A percentile compares a stretch with the other conserved stretches of the same genome.
Conservation (phyloP, 2,113 vertebrate genomes). For the Climacteris rufus region DNA sequence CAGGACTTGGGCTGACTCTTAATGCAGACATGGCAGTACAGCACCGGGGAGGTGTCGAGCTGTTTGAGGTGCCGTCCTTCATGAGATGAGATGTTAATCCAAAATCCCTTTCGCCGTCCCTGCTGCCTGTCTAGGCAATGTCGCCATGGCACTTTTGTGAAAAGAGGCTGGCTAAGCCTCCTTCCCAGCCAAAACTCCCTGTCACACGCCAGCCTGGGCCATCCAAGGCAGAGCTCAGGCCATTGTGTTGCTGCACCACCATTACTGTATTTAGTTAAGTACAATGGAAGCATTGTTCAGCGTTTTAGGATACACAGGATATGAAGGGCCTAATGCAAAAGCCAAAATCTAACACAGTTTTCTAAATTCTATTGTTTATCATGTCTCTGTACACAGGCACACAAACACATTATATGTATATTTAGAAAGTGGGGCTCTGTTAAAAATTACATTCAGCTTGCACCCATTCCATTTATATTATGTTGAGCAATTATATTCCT, state of each 20-base stretch:
- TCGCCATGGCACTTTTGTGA: neutral
- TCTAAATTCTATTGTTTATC: slow-evolving; percentile 57
- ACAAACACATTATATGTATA: slow-evolving; percentile 49
- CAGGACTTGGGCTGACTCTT: slow-evolving; percentile 32
- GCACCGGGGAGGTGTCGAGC: neutral
- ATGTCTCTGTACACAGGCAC: slow-evolving; percentile 1
- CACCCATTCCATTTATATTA: slow-evolving; percentile 40
- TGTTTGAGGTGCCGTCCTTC: slow-evolving; percentile 25
- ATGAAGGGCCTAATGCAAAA: slow-evolving; percentile 2
- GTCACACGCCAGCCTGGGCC: neutral
- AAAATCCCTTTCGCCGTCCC: slow-evolving; percentile 29
- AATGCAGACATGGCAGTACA: neutral
- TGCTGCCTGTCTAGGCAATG: slow-evolving; percentile 26
- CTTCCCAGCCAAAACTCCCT: neutral
- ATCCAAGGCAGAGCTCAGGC: neutral
- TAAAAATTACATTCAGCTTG: slow-evolving; percentile 49
- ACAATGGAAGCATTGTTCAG: slow-evolving; percentile 42
- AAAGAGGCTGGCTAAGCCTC: neutral
- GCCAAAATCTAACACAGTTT: slow-evolving; percentile 25
- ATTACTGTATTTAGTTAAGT: slow-evolving; percentile 55
- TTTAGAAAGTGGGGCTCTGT: slow-evolving; percentile 52
- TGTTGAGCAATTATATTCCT: slow-evolving; percentile 5
- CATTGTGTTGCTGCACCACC: slow-evolving; percentile 35
- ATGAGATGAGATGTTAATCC: slow-evolving; percentile 57
- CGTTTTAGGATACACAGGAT: slow-evolving; percentile 10